Evolutionary conservation across 2,888 invertebrate genomes (phyloP).

Genomic region (Lepidonotus clava): DNA sequence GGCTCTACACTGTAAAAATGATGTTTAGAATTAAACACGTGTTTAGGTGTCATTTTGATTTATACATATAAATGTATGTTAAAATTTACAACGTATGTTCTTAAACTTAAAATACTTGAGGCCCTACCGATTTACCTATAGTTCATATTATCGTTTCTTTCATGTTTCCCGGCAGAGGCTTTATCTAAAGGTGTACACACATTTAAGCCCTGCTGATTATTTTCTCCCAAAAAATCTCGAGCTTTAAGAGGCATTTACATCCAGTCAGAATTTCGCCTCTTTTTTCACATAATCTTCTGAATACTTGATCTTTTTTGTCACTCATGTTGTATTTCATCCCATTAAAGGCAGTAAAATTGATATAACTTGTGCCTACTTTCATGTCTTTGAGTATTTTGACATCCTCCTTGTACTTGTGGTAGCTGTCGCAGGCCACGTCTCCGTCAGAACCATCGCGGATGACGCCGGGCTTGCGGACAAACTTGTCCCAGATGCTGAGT

Average conservation of each 20-base stretch:
- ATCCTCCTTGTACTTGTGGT: slow-evolving; percentile 84
- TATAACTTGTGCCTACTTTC: slow-evolving; percentile 73
- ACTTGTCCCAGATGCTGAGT: slow-evolving; percentile 85
- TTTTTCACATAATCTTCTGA: neutral
- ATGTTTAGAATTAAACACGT: too few relatives aligned
- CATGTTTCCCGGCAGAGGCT: too few relatives aligned
- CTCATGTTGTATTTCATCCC: neutral
- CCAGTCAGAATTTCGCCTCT: neutral
- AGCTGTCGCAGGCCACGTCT: slow-evolving; percentile 85
- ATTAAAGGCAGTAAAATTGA: neutral
- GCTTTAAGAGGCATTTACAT: neutral
- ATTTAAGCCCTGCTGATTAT: neutral
- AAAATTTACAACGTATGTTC: too few relatives aligned
- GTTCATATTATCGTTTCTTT: too few relatives aligned
- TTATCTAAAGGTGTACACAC: too few relatives aligned
- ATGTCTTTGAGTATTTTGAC: slow-evolving; percentile 82
- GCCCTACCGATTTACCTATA: too few relatives aligned
- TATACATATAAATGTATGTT: too few relatives aligned
- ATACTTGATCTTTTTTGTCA: neutral
- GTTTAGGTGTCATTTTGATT: too few relatives aligned
- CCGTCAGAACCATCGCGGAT: slow-evolving; percentile 74
- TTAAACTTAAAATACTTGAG: too few relatives aligned
- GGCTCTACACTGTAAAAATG: too few relatives aligned
- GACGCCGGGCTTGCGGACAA: slow-evolving; percentile 81
- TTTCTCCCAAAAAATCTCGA: neutral